Conservation (phyloP, 2,113 vertebrate species). For the Dromas ardeola region DNA sequence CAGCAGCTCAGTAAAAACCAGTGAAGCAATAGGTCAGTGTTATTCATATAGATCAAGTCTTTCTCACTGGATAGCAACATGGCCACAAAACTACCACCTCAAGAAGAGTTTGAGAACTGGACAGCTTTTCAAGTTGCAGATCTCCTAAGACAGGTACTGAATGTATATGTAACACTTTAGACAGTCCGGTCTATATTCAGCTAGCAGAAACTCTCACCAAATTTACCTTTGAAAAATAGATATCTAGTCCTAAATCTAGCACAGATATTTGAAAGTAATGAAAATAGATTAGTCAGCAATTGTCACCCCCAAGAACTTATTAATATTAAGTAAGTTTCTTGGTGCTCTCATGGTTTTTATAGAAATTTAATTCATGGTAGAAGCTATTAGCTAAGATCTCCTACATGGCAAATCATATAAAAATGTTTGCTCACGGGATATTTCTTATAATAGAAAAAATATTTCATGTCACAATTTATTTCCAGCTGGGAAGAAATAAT, state of each 20-base stretch:
- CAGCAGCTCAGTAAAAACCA: conserved; percentile 16
- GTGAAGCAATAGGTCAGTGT: conserved; percentile 3
- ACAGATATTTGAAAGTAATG: neutral
- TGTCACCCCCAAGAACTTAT: neutral
- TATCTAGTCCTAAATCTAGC: neutral
- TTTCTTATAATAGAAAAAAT: neutral
- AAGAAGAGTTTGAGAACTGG: conserved; percentile 83
- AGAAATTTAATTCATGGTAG: neutral
- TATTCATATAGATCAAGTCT: neutral
- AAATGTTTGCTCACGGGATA: neutral
- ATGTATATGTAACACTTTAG: neutral
- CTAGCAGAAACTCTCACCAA: neutral
- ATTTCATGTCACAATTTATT: neutral
- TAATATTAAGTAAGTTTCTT: neutral
- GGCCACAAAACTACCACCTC: conserved; percentile 80
- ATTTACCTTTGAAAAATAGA: neutral
- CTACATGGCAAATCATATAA: neutral
- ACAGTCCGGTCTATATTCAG: neutral
- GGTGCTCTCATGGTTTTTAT: neutral
- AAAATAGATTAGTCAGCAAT: neutral
- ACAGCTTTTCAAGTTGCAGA: conserved; percentile 77
- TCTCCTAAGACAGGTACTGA: conserved; percentile 80
- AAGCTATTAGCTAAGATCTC: neutral
- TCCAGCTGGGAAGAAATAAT: neutral
- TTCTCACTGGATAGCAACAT: conserved; percentile 29